Percentiles rank a stretch among this genome's conserved stretches.
These are phyloP conservation scores for Lottia scabra DNA, from an alignment of 2,888 invertebrate species.

Conservation along the genomic window DNA sequence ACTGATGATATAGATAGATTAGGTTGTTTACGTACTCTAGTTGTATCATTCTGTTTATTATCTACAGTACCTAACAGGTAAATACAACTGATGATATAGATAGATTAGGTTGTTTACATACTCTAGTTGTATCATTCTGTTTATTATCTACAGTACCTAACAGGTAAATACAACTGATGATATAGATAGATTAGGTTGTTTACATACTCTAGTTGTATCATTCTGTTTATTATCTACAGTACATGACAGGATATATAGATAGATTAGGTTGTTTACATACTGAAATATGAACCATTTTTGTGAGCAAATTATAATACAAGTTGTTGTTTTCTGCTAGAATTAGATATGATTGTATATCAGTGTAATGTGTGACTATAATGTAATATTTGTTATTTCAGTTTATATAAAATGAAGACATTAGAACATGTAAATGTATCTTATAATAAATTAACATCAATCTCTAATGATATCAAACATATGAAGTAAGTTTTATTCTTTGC, in stretches of 20 bases:
- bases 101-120: constrained; percentile 52
- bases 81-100: constrained; percentile 55
- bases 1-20: constrained; percentile 58
- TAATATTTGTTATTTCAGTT: constrained; percentile 36
- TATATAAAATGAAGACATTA: constrained; percentile 56
- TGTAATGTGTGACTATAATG: too few species aligned
- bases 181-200: constrained; percentile 54
- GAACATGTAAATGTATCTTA: constrained; percentile 64
- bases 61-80: constrained; percentile 61
- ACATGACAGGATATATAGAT: constrained; percentile 61
- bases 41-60: constrained; percentile 64
- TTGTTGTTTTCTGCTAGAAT: too few species aligned
- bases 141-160: constrained; percentile 60
- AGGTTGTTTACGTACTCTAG: constrained; percentile 54
- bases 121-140: constrained; percentile 64
- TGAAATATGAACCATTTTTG: not conserved
- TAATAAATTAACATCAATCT: constrained; percentile 61
- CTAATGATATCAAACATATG: constrained; percentile 56
- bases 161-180: constrained; percentile 57
- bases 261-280: too few species aligned
- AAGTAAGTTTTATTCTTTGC: constrained; percentile 44
- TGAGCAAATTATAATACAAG: too few species aligned
- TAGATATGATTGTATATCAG: too few species aligned
- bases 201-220: constrained; percentile 58
- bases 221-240: constrained; percentile 64